phyloP scores from a whole-genome alignment of 1,140 invertebrate genomes.

The Pentalonia nigronervosa region DNA sequence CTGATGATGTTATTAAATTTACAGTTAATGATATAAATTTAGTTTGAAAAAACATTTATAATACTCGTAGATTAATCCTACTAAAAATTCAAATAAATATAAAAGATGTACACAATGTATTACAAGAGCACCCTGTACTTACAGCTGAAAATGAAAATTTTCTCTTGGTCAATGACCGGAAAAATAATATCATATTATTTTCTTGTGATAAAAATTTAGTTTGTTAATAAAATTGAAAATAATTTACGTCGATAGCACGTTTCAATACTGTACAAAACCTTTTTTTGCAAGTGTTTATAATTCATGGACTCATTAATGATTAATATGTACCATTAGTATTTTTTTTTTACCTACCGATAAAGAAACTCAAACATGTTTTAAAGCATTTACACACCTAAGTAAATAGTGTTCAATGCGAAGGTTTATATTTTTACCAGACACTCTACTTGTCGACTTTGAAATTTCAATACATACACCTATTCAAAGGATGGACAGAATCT shows the following conservation, averaged over 20 bases:
- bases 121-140: too few relatives aligned
- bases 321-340: neutral
- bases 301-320: neutral
- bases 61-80: too few relatives aligned
- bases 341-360: neutral
- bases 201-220: neutral
- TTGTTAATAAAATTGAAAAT: neutral
- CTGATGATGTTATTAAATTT: too few relatives aligned
- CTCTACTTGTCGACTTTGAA: neutral
- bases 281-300: neutral
- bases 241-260: neutral
- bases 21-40: too few relatives aligned
- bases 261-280: neutral
- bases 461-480: neutral
- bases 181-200: neutral
- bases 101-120: too few relatives aligned
- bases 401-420: neutral
- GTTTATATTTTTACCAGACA: neutral
- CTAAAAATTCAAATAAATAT: too few relatives aligned
- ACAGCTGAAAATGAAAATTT: too few relatives aligned
- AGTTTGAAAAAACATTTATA: too few relatives aligned
- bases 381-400: neutral
- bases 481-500: neutral
- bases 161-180: too few relatives aligned
- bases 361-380: neutral